Evolutionary conservation across 2,888 invertebrate species (phyloP).

Genomic region (Rhimphoctona megacephalus): DNA sequence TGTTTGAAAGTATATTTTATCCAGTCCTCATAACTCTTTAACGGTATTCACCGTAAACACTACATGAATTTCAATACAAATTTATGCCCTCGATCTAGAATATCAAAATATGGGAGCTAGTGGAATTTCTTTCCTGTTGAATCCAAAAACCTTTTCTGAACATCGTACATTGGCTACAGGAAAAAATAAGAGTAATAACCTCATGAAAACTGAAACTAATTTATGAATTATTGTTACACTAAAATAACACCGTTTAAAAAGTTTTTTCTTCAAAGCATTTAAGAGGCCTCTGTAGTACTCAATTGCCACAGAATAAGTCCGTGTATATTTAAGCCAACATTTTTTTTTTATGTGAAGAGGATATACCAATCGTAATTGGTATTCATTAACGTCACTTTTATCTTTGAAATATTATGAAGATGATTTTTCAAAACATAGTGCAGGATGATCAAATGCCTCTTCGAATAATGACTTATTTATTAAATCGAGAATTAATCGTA

Average conservation of each 20-base stretch:
- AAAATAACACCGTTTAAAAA: not conserved
- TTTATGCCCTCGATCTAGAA: not conserved
- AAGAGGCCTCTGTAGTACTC: not conserved
- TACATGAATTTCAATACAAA: not conserved
- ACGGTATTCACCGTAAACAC: slow-evolving; percentile 2
- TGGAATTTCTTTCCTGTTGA: not conserved
- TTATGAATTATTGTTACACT: not conserved
- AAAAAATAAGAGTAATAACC: no score
- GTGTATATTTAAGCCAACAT: not conserved
- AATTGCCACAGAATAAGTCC: no score
- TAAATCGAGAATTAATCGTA: slow-evolving; percentile 8
- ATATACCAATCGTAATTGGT: not conserved
- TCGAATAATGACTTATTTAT: not conserved
- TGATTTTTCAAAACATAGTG: not conserved
- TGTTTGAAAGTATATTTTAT: slow-evolving; percentile 20
- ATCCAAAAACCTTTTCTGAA: not conserved
- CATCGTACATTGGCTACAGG: no score
- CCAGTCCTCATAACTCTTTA: slow-evolving; percentile 23
- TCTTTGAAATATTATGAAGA: not conserved
- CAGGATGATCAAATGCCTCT: not conserved
- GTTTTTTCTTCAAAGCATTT: not conserved
- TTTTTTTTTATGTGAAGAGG: not conserved
- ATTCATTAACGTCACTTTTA: not conserved
- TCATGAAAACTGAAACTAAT: not conserved
- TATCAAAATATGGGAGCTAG: not conserved